These are phyloP conservation scores for Eurypyga helias DNA, from an alignment of 2,113 vertebrate species.

Conservation along the genomic window DNA sequence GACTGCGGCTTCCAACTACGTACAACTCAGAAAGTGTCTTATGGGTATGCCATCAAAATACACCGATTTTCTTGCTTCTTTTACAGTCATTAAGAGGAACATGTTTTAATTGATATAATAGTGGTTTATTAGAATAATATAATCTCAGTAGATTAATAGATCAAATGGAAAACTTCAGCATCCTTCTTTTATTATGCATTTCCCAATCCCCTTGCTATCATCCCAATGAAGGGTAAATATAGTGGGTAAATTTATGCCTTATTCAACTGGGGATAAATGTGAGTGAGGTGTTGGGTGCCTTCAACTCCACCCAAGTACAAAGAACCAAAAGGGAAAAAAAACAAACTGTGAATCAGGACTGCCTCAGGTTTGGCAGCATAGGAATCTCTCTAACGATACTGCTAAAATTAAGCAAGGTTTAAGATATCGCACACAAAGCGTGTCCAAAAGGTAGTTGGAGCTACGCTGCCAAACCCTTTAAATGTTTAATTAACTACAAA, in stretches of 20 bases:
- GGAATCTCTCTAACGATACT: not conserved
- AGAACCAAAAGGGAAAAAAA: not conserved
- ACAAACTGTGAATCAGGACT: not conserved
- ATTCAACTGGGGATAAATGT: not conserved
- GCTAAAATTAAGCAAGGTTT: not conserved
- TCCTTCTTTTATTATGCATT: not conserved
- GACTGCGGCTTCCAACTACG: not conserved
- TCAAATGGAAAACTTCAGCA: not conserved
- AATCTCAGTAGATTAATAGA: not conserved
- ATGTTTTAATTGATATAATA: not conserved
- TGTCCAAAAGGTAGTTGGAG: not conserved
- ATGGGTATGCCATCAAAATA: not conserved
- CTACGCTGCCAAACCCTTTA: not conserved
- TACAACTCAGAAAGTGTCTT: not conserved
- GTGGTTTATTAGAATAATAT: not conserved
- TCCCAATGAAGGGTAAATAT: not conserved
- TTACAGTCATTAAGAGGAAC: not conserved
- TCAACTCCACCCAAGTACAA: not conserved
- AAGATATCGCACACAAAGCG: not conserved
- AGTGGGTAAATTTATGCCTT: not conserved
- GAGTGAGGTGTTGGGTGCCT: not conserved
- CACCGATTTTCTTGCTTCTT: not conserved
- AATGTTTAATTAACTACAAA: not conserved
- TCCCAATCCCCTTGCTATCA: not conserved
- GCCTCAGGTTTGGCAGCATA: not conserved